phyloP scores from a whole-genome alignment of 2,888 invertebrate species.

The Invenusta paracnida region DNA sequence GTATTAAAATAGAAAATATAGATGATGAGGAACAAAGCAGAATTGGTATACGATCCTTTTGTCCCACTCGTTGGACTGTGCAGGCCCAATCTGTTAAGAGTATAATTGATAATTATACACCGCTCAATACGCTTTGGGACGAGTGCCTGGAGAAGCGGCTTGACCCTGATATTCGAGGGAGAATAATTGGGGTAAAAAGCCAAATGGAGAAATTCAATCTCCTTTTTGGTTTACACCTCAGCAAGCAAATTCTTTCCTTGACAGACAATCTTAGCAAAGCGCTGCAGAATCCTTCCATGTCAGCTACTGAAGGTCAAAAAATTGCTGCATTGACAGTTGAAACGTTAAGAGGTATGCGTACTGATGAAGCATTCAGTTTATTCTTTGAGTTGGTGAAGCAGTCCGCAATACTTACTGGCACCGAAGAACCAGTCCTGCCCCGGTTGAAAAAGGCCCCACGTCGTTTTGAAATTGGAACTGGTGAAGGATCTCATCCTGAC shows the following conservation, averaged over 20 bases:
- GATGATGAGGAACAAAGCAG: not conserved
- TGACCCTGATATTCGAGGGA: slow-evolving; percentile 24
- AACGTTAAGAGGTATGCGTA: slow-evolving; percentile 2
- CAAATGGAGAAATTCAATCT: slow-evolving; percentile 19
- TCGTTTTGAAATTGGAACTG: slow-evolving; percentile 7
- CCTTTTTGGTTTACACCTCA: slow-evolving; percentile 1
- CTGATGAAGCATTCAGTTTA: slow-evolving; percentile 26
- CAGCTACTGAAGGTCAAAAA: slow-evolving; percentile 21
- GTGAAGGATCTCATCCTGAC: slow-evolving; percentile 6
- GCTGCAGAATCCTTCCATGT: not conserved
- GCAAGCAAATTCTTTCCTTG: not conserved
- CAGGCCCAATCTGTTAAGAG: not conserved
- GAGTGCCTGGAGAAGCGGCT: slow-evolving; percentile 23
- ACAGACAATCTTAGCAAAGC: slow-evolving; percentile 17
- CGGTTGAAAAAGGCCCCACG: not conserved
- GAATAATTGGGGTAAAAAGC: slow-evolving; percentile 22
- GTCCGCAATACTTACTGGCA: not conserved
- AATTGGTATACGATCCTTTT: slow-evolving; percentile 22
- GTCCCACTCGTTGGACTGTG: slow-evolving; percentile 14
- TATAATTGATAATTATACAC: slow-evolving; percentile 12
- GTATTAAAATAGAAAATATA: not conserved
- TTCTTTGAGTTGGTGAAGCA: slow-evolving; percentile 10
- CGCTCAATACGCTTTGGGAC: slow-evolving; percentile 22
- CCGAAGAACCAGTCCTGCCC: slow-evolving; percentile 5
- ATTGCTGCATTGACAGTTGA: slow-evolving; percentile 20